A percentile compares a stretch with the other conserved stretches of the same genome.
These are phyloP conservation scores for Lasiurus borealis DNA, from an alignment of 2,113 vertebrate species.

Conservation along the genomic window DNA sequence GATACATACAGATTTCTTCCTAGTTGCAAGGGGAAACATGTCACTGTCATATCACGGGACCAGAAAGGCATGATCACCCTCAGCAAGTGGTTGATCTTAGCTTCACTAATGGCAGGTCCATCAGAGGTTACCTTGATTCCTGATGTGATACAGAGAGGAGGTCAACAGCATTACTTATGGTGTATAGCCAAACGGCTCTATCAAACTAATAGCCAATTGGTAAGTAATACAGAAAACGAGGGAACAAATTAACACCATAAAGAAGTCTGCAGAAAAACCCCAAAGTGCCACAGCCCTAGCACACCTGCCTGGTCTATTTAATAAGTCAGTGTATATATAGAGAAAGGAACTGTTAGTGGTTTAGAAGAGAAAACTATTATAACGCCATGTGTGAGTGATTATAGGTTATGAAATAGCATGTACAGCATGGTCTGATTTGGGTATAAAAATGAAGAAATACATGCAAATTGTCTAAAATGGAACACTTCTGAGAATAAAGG, in stretches of 20 bases:
- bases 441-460: constrained; percentile 8
- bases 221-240: not conserved
- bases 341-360: not conserved
- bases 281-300: not conserved
- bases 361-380: not conserved
- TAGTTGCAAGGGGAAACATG: not conserved
- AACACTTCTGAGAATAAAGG: not conserved
- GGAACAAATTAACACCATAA: not conserved
- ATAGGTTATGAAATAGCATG: constrained; percentile 17
- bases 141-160: not conserved
- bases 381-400: not conserved
- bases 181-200: not conserved
- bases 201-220: not conserved
- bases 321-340: not conserved
- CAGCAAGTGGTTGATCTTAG: not conserved
- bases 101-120: not conserved
- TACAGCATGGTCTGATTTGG: not conserved
- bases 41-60: not conserved
- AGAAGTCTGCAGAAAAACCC: constrained; percentile 11
- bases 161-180: not conserved
- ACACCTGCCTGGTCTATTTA: not conserved
- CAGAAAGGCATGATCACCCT: not conserved
- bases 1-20: not conserved
- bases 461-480: not conserved
- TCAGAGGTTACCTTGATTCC: not conserved